These are phyloP conservation scores for Eumeta japonica DNA, from an alignment of 1,140 invertebrate genomes.

Conservation along the genomic window DNA sequence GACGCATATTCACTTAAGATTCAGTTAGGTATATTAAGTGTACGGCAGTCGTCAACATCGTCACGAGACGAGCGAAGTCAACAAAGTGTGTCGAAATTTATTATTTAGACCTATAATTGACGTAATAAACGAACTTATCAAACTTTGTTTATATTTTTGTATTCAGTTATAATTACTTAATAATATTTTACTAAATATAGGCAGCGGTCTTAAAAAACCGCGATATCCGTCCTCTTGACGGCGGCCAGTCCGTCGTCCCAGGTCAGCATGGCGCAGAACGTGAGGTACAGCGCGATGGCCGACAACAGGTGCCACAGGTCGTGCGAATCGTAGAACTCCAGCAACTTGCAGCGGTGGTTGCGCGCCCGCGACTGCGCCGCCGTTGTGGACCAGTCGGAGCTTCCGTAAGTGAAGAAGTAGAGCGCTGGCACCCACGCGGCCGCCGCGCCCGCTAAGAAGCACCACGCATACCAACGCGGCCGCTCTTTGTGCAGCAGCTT, in stretches of 20 bases:
- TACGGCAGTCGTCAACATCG: no score
- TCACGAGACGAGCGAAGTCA: no score
- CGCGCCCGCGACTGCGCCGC: constrained; percentile 75
- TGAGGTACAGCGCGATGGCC: constrained; percentile 86
- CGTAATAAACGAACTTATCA: no score
- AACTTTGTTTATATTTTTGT: no score
- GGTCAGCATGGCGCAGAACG: constrained; percentile 81
- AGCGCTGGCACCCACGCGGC: constrained; percentile 36
- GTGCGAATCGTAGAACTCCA: constrained; percentile 85
- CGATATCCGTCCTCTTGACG: constrained; percentile 70
- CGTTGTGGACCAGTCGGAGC: constrained; percentile 55
- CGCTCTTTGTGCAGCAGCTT: constrained; percentile 76
- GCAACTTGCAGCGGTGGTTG: constrained; percentile 75
- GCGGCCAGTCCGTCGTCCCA: constrained; percentile 78
- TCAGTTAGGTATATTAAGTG: no score
- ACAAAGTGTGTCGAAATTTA: no score
- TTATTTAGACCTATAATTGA: no score
- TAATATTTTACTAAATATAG: no score
- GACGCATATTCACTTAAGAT: no score
- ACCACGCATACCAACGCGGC: constrained; percentile 62
- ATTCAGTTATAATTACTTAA: no score
- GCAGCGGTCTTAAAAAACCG: constrained; percentile 72
- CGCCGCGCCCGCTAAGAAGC: constrained; percentile 27
- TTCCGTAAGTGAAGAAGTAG: constrained; percentile 42
- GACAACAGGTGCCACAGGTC: constrained; percentile 92